Conservation (phyloP, 2,888 invertebrate species). For the Clitarchus hookeri region DNA sequence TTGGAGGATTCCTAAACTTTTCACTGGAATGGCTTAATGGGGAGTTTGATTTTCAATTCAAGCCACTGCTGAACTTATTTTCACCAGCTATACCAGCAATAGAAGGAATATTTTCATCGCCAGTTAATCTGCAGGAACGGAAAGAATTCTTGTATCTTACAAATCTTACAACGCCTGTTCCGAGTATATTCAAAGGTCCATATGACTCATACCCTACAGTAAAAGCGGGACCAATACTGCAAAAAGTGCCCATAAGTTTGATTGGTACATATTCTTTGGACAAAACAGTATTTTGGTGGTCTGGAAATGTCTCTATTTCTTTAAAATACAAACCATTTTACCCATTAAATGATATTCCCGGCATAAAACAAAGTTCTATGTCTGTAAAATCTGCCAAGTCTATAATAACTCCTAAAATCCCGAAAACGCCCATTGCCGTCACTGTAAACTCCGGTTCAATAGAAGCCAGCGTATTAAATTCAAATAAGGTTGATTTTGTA, state of each 20-base stretch:
- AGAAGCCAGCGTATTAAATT: neutral
- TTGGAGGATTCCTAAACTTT: neutral
- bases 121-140: slow-evolving; percentile 23
- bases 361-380: neutral
- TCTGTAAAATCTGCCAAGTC: neutral
- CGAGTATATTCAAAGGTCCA: neutral
- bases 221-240: neutral
- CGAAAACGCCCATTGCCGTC: neutral
- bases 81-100: neutral
- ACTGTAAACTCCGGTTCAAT: neutral
- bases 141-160: neutral
- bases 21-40: slow-evolving; percentile 28
- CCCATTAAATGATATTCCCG: neutral
- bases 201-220: neutral
- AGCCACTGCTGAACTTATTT: neutral
- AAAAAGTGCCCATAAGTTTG: neutral
- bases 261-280: slow-evolving; percentile 21
- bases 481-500: slow-evolving; percentile 16
- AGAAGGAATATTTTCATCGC: slow-evolving; percentile 5
- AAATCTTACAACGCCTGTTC: neutral
- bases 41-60: slow-evolving; percentile 22
- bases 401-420: neutral
- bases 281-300: slow-evolving; percentile 23
- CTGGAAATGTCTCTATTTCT: slow-evolving; percentile 19
- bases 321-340: neutral